Evolutionary conservation across 92 coral and sea anemone genomes (phyloP).

Genomic region (Porites divaricata): DNA sequence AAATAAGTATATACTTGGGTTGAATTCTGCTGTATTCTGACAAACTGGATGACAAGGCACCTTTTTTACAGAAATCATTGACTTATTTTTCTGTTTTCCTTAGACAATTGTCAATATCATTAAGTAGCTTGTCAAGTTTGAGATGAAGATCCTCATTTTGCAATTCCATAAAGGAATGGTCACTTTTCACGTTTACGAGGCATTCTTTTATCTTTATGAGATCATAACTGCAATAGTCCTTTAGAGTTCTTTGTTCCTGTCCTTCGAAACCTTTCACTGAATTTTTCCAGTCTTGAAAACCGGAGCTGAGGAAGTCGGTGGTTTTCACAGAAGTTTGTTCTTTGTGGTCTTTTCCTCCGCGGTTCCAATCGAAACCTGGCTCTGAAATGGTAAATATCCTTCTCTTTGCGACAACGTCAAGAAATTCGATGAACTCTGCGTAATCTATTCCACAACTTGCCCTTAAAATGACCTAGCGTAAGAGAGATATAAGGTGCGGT

Average conservation of each 20-base stretch:
- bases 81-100: neutral
- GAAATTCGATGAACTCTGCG: conserved; percentile 73
- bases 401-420: conserved; percentile 63
- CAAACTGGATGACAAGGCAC: neutral
- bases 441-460: conserved; percentile 92
- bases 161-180: conserved; percentile 48
- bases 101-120: neutral
- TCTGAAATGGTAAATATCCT: conserved; percentile 41
- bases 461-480: conserved; percentile 73
- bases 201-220: conserved; percentile 51
- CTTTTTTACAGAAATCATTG: neutral
- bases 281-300: conserved; percentile 67
- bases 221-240: conserved; percentile 77
- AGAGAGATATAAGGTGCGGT: conserved; percentile 3
- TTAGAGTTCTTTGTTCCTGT: conserved; percentile 8
- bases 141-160: conserved; percentile 22
- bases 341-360: neutral
- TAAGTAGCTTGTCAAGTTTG: conserved; percentile 30
- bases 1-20: no score
- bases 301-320: conserved; percentile 2
- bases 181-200: conserved; percentile 33
- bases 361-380: neutral
- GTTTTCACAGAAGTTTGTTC: neutral
- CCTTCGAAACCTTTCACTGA: conserved; percentile 19
- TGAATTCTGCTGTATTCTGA: no score